Percentiles rank a stretch among this genome's conserved stretches.
phyloP scores from a whole-genome alignment of 2,888 invertebrate species.

The Melikaiella ostensackeni region DNA sequence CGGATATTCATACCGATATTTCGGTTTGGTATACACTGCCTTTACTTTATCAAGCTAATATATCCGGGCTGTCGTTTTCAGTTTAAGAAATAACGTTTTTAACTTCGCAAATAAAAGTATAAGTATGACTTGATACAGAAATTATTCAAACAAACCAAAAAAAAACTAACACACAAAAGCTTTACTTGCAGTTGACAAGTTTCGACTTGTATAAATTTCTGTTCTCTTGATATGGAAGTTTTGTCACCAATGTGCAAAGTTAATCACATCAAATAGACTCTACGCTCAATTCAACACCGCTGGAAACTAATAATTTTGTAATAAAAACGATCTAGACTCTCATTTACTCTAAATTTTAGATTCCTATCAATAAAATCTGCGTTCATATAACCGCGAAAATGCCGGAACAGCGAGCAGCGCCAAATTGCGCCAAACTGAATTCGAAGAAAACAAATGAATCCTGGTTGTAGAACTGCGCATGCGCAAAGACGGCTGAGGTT shows the following conservation, averaged over 20 bases:
- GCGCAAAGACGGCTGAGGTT: background rate
- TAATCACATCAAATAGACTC: background rate
- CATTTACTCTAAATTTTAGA: background rate
- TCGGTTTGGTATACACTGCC: no score
- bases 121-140: no score
- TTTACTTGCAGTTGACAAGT: background rate
- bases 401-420: background rate
- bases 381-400: background rate
- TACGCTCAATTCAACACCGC: background rate
- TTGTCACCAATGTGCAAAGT: background rate
- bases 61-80: no score
- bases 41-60: no score
- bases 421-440: background rate
- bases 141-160: no score
- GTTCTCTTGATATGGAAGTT: background rate
- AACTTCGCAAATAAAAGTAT: no score
- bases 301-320: background rate
- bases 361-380: background rate
- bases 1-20: no score
- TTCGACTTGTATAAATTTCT: background rate
- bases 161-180: background rate
- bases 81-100: no score
- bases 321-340: background rate
- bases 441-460: background rate
- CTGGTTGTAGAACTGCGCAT: background rate